These are phyloP conservation scores for Agrypnus murinus DNA, from an alignment of 2,888 invertebrate species.

Conservation along the genomic window DNA sequence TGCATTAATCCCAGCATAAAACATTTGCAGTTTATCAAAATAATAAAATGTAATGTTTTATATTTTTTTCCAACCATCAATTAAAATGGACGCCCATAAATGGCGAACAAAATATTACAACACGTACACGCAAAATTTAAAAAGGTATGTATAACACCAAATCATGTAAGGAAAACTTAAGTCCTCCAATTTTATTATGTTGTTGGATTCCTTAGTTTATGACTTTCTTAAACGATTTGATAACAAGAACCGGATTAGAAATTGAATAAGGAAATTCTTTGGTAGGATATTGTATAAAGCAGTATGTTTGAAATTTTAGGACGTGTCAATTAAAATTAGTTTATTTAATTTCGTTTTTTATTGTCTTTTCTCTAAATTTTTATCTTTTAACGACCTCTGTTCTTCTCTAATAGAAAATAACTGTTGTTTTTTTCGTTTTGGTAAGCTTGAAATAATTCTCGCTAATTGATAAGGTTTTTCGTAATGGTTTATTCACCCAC, in stretches of 20 bases:
- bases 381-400: conserved; percentile 32
- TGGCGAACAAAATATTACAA: not conserved
- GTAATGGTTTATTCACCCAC: conserved; percentile 41
- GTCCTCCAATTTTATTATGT: conserved; percentile 36
- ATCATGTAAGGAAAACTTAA: conserved; percentile 18
- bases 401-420: not conserved
- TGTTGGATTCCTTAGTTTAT: conserved; percentile 38
- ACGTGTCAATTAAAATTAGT: conserved; percentile 49
- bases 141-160: conserved; percentile 4
- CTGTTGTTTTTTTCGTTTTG: conserved; percentile 3
- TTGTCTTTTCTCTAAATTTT: conserved; percentile 30
- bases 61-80: not conserved
- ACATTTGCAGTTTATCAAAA: conserved; percentile 27
- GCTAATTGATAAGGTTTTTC: conserved; percentile 29
- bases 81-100: conserved; percentile 2
- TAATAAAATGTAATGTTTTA: not conserved
- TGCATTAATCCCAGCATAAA: conserved; percentile 33
- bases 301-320: conserved; percentile 26
- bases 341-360: conserved; percentile 37
- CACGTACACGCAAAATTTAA: conserved; percentile 22
- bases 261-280: conserved; percentile 27
- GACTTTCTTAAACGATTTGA: conserved; percentile 38
- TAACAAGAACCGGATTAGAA: conserved; percentile 35
- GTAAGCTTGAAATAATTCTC: not conserved
- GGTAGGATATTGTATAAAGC: conserved; percentile 6